phyloP scores from a whole-genome alignment of 2,888 invertebrate genomes.

The Hyles lineata region DNA sequence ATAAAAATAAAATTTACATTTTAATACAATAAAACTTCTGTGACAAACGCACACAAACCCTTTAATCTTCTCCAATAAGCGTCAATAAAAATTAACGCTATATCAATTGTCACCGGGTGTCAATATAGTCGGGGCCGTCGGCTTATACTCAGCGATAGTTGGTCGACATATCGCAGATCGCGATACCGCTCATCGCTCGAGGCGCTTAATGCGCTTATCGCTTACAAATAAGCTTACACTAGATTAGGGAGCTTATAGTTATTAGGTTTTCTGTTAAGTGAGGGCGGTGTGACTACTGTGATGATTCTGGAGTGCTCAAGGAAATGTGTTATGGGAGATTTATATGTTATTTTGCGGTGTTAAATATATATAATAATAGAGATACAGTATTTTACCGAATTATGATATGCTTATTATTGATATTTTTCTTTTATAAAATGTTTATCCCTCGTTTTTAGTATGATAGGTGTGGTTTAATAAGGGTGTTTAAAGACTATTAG shows the following conservation, averaged over 20 bases:
- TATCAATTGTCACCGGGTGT: background rate
- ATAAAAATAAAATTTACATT: background rate
- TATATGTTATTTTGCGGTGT: too few relatives aligned
- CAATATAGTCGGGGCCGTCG: background rate
- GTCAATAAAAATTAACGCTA: background rate
- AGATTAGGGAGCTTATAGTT: slow-evolving; percentile 35
- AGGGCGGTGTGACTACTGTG: background rate
- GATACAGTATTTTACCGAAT: too few relatives aligned
- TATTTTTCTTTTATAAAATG: too few relatives aligned
- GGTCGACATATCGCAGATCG: slow-evolving; percentile 51
- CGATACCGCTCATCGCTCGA: slow-evolving; percentile 42
- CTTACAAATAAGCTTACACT: slow-evolving; percentile 41
- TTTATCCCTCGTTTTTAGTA: too few relatives aligned
- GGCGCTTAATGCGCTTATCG: slow-evolving; percentile 45
- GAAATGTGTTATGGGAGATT: background rate
- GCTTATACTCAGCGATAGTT: slow-evolving; percentile 7
- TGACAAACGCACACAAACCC: background rate
- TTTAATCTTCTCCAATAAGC: background rate
- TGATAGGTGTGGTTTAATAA: too few relatives aligned
- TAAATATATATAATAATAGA: too few relatives aligned
- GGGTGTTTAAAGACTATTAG: too few relatives aligned
- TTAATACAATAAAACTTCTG: background rate
- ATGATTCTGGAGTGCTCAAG: background rate
- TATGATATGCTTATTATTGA: too few relatives aligned
- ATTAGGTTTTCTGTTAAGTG: slow-evolving; percentile 10